Base-by-base conservation (phyloP, 2,888 invertebrate species). In the Congeria kusceri region DNA sequence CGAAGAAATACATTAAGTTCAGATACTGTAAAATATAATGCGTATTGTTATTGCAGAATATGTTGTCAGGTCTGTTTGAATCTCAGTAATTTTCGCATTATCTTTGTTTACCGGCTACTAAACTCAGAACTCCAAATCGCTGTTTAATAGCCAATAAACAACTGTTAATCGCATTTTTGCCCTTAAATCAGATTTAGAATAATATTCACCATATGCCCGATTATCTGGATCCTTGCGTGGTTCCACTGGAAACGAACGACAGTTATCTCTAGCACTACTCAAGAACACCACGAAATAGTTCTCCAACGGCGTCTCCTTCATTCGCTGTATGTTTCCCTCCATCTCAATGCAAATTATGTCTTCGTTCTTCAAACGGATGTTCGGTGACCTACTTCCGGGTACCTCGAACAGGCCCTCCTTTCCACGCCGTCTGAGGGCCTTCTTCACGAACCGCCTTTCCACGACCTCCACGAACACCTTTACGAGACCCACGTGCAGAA, bases 381-480 rank as follows among this genome's bases (percentile, higher is more conserved):
- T 84, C 1, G 74, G 73, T 7, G 85, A 85, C 29, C 85, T 64
- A 46, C 83, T 85, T 58, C 87, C 84, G 15, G 87, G 87, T 1
- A 87, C 71, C 73, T 87, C 87, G 67, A 85, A 87, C 23, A 87
- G 39, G 4, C 87, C 87, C 49, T 83, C 81, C 49, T 85, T 87
- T 3, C 78, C 72, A 2, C 87, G 76, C 20, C 84, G 63, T 25
- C 87, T 71, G 20, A 85, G 44, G 3, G 83, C 82, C 56, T 81
- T 76, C 69, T 83, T 85, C 20, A 79, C 67, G 63, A 87, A 87
- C 27, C 87, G 66, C 32, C 85, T 71, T 44, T 87, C 87, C 0
- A 85, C 84, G n/a, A 83, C 73, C 53, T 87, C 87, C 7, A 80
- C 67, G 67, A 83, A 84, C 0, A 85, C 62, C 49, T 87, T 87